Evolutionary conservation across 2,113 vertebrate species (phyloP), one percentile per base, ranked within the genome.

Genomic region (Campylomormyrus numenius): DNA sequence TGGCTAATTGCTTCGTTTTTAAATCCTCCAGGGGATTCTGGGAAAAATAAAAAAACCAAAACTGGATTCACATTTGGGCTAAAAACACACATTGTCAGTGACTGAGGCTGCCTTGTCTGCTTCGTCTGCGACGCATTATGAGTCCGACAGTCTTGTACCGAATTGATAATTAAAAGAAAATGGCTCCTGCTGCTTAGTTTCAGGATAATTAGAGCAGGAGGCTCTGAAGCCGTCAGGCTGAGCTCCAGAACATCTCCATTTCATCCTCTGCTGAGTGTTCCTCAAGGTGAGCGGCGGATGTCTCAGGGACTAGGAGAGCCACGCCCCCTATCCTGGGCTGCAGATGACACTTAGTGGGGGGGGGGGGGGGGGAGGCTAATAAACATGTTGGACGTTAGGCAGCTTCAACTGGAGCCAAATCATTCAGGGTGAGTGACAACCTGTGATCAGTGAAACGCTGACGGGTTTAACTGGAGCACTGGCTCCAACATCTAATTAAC

Each of bases 401-500:
- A 42, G n/a, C 53, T 2, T 58, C 31, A 89, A 3, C 89, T 91
- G 87, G 91, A 93, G 94, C 87, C 83, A 85, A 24, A 45, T 42
- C 42, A 85, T 85, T 85, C 46, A n/a, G 56, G 8, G 39, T 84
- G 80, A 21, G 80, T 84, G 35, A 42, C 35, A 42, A 84, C n/a
- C 24, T 27, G 42, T 83, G 42, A 83, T 24, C 42, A 85, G 39
- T 46, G 42, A 3, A 24, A 6, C 42, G 9, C 3, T 45, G 45
- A n/a, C 3, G 19, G 39, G 83, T 85, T 45, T 46, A 85, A 85
- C 21, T 50, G 9, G n/a, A 52, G 48, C 85, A 31, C 11, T 50
- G 13, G 13, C 45, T 17, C 85, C 48, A 21, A 52, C 50, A 52
- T 86, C 24, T 50, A 48, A 98, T 97, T 97, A 97, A 97, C 92